These are phyloP conservation scores for Steinernema carpocapsae DNA, from an alignment of 2,888 invertebrate species.

Conservation along the genomic window DNA sequence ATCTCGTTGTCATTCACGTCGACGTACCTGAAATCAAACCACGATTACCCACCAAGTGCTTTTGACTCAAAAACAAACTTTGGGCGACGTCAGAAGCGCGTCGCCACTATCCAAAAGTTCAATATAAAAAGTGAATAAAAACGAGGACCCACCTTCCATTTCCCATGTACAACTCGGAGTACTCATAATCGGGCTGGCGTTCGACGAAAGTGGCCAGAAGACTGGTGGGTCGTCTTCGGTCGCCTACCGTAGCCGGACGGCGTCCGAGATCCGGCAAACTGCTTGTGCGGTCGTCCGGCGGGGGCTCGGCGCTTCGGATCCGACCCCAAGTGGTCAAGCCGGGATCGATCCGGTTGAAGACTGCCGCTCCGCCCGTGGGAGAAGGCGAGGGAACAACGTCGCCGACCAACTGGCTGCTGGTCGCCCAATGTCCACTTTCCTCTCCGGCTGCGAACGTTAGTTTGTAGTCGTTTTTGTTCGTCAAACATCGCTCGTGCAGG, in stretches of 20 bases:
- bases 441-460: conserved; percentile 61
- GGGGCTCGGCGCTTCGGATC: conserved; percentile 55
- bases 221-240: conserved; percentile 51
- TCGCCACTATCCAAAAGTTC: no score
- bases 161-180: conserved; percentile 53
- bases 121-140: no score
- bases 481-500: conserved; percentile 55
- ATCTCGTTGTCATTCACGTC: conserved; percentile 69
- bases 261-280: conserved; percentile 46
- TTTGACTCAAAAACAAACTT: not conserved
- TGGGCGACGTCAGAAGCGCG: not conserved
- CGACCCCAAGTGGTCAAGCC: conserved; percentile 69
- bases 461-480: conserved; percentile 66
- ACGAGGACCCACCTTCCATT: conserved; percentile 43
- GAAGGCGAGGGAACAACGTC: conserved; percentile 20
- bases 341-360: not conserved
- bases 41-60: not conserved
- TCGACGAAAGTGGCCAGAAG: conserved; percentile 64
- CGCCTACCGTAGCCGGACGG: conserved; percentile 31
- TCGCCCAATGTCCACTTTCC: conserved; percentile 67
- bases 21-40: conserved; percentile 47
- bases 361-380: not conserved
- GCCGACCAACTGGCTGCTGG: conserved; percentile 40
- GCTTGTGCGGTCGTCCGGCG: conserved; percentile 55
- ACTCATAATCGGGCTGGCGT: conserved; percentile 50